Evolutionary conservation across 1,140 invertebrate genomes (phyloP), one percentile per base, ranked within the genome.

Genomic region (Polypedilum vanderplanki): DNA sequence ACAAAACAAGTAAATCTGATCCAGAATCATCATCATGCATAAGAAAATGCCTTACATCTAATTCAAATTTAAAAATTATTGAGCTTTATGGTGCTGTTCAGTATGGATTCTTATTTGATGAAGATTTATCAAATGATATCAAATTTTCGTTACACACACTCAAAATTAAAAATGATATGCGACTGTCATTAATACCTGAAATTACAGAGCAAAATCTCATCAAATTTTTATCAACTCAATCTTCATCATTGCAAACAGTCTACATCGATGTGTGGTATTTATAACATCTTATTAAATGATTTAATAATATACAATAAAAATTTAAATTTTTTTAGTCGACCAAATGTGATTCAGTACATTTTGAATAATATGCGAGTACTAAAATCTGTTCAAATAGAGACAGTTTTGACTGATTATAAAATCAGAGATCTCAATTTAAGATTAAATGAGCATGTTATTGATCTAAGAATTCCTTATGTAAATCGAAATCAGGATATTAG

Each of bases 121-220:
- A 70, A 22, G 20, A 22, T 20, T 8, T 22, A n/a, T 70, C 65
- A 70, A 57, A 57, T n/a, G 15, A 18, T 18, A 22, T 70, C 5
- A 70, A 22, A 20, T 70, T 70, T 18, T 18, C 8, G 3, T 18
- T 70, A 10, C n/a, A 18, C 17, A 18, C 65, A 8, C 17, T 70
- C n/a, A 70, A 70, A 70, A 22, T 70, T 20, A 70, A 70, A 17
- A 70, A 18, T 22, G 65, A 70, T 20, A 18, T 70, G 65, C 15
- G 65, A 70, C 17, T 70, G 18, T 20, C 65, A 7, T 7, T 20
- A 7, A 70, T 70, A 20, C 20, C 65, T 18, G 65, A 70, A 70
- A 18, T 18, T 4, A 18, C 15, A 8, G 17, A 70, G 20, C 3
- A 18, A 20, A 70, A 70, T 22, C 18, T 70, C 3, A 70, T 70